Evolutionary conservation across 2,797 vertebrate species (phyloP).

Genomic region (Eleutherodactylus coqui): DNA sequence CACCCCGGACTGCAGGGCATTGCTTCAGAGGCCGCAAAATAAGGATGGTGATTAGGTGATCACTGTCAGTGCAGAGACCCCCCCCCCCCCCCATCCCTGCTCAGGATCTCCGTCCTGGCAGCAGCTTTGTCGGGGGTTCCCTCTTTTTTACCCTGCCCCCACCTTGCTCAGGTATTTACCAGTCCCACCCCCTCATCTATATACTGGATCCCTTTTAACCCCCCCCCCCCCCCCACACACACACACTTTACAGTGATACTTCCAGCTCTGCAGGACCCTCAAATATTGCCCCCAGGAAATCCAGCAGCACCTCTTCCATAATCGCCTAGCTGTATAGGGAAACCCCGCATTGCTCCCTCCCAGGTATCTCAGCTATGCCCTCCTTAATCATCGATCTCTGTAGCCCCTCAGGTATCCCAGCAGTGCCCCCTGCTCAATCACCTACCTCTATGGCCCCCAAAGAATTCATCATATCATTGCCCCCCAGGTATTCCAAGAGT

Average conservation of each 20-base stretch:
- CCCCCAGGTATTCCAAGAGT: neutral
- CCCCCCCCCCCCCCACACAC: neutral
- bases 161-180: neutral
- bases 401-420: neutral
- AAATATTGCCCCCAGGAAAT: neutral
- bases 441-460: constrained; percentile 17
- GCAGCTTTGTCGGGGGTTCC: neutral
- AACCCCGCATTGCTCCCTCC: no score
- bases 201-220: neutral
- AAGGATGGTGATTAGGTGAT: neutral
- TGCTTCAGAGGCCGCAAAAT: neutral
- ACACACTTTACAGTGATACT: neutral
- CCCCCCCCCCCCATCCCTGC: no score
- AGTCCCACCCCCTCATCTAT: no score
- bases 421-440: no score
- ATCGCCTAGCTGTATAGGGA: neutral
- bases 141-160: neutral
- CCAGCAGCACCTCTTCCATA: neutral
- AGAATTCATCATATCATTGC: no score
- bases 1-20: neutral
- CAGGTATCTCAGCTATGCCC: neutral
- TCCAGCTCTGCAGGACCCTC: neutral
- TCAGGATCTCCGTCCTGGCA: neutral
- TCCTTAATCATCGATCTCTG: neutral
- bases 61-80: no score